phyloP scores from a whole-genome alignment of 2,888 invertebrate species.

The Piscicola geometra region DNA sequence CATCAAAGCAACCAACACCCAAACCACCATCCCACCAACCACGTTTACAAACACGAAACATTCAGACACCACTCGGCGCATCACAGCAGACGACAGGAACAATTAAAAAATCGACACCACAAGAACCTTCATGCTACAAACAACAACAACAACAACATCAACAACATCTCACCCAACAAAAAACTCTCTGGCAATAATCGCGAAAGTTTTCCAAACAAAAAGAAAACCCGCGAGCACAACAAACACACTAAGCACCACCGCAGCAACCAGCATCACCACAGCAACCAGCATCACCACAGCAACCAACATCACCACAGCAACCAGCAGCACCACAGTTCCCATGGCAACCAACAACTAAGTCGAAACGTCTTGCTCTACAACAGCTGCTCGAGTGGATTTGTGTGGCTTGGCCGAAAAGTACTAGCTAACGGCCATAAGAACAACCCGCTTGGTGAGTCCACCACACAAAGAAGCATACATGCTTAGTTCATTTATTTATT shows the following conservation, averaged over 20 bases:
- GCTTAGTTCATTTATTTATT: no score
- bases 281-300: background rate
- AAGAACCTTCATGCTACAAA: background rate
- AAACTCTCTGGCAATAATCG: no score
- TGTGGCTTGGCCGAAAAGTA: background rate
- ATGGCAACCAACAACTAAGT: no score
- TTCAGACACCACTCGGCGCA: background rate
- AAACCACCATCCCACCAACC: background rate
- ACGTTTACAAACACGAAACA: background rate
- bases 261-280: background rate
- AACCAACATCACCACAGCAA: background rate
- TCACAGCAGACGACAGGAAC: background rate
- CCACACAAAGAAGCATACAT: no score
- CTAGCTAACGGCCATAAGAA: background rate
- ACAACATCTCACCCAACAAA: background rate
- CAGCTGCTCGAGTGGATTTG: background rate
- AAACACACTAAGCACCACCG: background rate
- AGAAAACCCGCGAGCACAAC: no score
- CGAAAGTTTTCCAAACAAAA: no score
- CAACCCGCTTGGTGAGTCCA: background rate
- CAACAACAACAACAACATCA: background rate
- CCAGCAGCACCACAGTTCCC: no score
- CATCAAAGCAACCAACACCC: background rate
- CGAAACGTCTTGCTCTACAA: background rate
- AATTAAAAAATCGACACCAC: background rate